Evolutionary conservation across 2,888 invertebrate genomes (phyloP).

Genomic region (Artemia sinica): DNA sequence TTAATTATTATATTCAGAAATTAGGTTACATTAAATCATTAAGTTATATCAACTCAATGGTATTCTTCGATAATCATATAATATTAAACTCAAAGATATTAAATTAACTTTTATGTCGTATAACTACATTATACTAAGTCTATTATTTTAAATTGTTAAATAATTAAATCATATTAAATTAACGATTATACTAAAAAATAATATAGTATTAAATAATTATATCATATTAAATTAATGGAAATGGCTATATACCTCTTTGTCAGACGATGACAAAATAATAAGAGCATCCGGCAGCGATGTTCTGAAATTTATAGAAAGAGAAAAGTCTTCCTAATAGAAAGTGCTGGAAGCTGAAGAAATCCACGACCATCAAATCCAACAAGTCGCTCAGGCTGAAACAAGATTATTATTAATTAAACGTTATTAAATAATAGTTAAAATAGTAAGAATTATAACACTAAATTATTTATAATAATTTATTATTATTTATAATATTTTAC

Average conservation of each 20-base stretch:
- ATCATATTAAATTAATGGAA: conserved; percentile 10
- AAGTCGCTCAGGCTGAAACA: conserved; percentile 41
- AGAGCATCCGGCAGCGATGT: conserved; percentile 48
- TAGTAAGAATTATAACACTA: too few relatives aligned
- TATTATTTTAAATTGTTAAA: too few relatives aligned
- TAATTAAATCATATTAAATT: conserved; percentile 15
- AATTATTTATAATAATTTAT: too few relatives aligned
- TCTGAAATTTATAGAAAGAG: conserved; percentile 57
- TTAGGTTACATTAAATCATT: too few relatives aligned
- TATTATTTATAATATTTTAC: too few relatives aligned
- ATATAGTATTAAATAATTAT: conserved; percentile 15
- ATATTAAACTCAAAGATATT: conserved; percentile 13
- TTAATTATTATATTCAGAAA: too few relatives aligned
- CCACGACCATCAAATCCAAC: conserved; percentile 64
- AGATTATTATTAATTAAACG: too few relatives aligned
- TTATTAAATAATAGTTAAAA: too few relatives aligned
- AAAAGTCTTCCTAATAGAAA: conserved; percentile 46
- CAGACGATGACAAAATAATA: conserved; percentile 47
- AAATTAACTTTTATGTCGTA: conserved; percentile 8
- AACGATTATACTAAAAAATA: conserved; percentile 19
- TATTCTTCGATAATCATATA: background rate
- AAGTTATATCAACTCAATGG: too few relatives aligned
- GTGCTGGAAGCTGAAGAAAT: conserved; percentile 53
- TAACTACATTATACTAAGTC: background rate
- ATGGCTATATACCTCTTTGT: conserved; percentile 25